A percentile compares a stretch with the other conserved stretches of the same genome.
These are phyloP conservation scores for Melanchra persicariae DNA, from an alignment of 2,888 invertebrate genomes.

Conservation along the genomic window DNA sequence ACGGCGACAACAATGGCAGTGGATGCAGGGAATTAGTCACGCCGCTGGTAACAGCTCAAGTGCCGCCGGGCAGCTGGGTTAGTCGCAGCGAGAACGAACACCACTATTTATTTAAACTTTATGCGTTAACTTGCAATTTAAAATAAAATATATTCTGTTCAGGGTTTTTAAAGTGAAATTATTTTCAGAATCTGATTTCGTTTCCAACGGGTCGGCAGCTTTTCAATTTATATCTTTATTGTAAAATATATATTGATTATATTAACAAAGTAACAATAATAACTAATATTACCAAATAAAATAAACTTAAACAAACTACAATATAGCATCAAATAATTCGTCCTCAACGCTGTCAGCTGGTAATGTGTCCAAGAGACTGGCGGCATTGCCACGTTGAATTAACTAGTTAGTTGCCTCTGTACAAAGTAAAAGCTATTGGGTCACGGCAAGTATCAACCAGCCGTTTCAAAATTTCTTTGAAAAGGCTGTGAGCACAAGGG, in stretches of 20 bases:
- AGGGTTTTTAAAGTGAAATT: neutral
- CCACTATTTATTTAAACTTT: constrained; percentile 36
- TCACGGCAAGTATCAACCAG: too few species aligned
- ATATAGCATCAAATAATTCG: too few species aligned
- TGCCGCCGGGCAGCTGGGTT: constrained; percentile 59
- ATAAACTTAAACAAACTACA: too few species aligned
- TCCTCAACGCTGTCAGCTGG: too few species aligned
- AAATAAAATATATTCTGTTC: constrained; percentile 7
- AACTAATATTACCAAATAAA: too few species aligned
- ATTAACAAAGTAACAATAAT: too few species aligned
- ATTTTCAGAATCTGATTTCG: neutral
- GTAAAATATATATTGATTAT: neutral
- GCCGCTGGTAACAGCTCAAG: constrained; percentile 63
- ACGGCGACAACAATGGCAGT: constrained; percentile 69
- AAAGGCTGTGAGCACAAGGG: too few species aligned
- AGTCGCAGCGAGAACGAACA: constrained; percentile 52
- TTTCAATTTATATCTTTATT: neutral
- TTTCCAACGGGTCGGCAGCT: neutral
- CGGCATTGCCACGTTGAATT: too few species aligned
- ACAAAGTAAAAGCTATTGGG: too few species aligned
- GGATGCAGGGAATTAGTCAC: constrained; percentile 72
- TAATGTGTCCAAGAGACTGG: too few species aligned
- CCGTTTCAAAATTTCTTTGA: too few species aligned
- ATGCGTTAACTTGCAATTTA: constrained; percentile 10
- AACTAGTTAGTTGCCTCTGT: too few species aligned